phyloP scores from a whole-genome alignment of 2,888 invertebrate genomes.

The Drosophila falleni region DNA sequence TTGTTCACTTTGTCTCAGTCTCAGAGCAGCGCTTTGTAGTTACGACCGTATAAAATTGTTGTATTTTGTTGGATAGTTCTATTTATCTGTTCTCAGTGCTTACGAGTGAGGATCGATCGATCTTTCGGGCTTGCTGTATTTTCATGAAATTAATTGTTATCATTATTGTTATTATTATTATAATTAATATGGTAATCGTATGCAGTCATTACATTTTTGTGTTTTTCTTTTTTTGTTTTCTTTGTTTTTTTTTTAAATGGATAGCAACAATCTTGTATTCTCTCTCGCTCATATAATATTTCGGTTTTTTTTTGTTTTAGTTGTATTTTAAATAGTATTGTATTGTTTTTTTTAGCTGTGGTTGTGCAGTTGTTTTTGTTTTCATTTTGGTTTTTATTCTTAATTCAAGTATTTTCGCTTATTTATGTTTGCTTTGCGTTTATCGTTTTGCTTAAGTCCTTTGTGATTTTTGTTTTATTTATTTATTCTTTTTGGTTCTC shows the following conservation, averaged over 20 bases:
- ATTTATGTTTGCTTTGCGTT: slow-evolving; percentile 49
- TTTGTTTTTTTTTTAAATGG: slow-evolving; percentile 76
- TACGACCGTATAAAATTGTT: slow-evolving; percentile 40
- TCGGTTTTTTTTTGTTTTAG: slow-evolving; percentile 65
- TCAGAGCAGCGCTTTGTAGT: slow-evolving; percentile 56
- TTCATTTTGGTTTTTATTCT: slow-evolving; percentile 22
- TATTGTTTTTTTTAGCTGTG: slow-evolving; percentile 70
- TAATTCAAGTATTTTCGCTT: slow-evolving; percentile 51
- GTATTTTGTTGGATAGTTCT: slow-evolving; percentile 4
- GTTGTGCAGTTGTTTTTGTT: slow-evolving; percentile 57
- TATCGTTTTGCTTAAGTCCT: slow-evolving; percentile 67
- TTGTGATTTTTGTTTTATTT: slow-evolving; percentile 48
- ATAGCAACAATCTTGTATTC: slow-evolving; percentile 85
- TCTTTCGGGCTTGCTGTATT: slow-evolving; percentile 38
- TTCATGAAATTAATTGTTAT: slow-evolving; percentile 18
- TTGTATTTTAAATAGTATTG: slow-evolving; percentile 73
- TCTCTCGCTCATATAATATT: slow-evolving; percentile 83
- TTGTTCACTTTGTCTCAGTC: slow-evolving; percentile 45
- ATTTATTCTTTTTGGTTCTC: slow-evolving; percentile 55
- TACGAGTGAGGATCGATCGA: slow-evolving; percentile 39
- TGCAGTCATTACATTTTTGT: slow-evolving; percentile 55
- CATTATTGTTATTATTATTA: slow-evolving; percentile 15
- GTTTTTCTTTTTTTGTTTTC: slow-evolving; percentile 52
- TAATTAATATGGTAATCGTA: slow-evolving; percentile 54
- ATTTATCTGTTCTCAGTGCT: slow-evolving; percentile 42